phyloP scores from a whole-genome alignment of 2,888 invertebrate species.

The Antheraea yamamai region DNA sequence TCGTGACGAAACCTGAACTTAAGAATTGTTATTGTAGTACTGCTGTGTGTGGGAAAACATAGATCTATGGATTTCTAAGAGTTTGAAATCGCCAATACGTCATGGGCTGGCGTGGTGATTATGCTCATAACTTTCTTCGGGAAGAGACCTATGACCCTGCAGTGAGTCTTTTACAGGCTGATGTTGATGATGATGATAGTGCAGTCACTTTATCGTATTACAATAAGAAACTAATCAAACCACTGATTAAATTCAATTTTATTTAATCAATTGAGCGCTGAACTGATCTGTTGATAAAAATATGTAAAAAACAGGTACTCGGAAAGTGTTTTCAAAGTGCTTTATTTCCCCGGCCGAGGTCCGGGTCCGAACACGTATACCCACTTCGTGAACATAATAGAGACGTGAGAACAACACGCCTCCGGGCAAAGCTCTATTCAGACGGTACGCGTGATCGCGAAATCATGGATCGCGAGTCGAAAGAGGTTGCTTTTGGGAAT shows the following conservation, averaged over 20 bases:
- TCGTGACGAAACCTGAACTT: too few relatives aligned
- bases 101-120: too few relatives aligned
- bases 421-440: neutral
- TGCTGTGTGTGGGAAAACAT: too few relatives aligned
- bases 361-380: slow-evolving; percentile 23
- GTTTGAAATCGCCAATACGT: too few relatives aligned
- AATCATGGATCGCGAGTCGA: neutral
- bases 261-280: neutral
- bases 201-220: too few relatives aligned
- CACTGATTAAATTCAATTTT: neutral
- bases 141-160: too few relatives aligned
- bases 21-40: too few relatives aligned
- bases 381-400: neutral
- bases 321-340: slow-evolving; percentile 20
- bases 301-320: neutral
- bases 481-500: neutral
- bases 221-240: too few relatives aligned
- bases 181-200: too few relatives aligned
- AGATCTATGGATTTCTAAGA: too few relatives aligned
- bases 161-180: too few relatives aligned
- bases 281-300: neutral
- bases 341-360: slow-evolving; percentile 24
- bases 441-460: neutral
- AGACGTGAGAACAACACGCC: neutral
- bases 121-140: too few relatives aligned